Evolutionary conservation across 2,113 vertebrate genomes (phyloP).

Genomic region (Oryzias celebensis): DNA sequence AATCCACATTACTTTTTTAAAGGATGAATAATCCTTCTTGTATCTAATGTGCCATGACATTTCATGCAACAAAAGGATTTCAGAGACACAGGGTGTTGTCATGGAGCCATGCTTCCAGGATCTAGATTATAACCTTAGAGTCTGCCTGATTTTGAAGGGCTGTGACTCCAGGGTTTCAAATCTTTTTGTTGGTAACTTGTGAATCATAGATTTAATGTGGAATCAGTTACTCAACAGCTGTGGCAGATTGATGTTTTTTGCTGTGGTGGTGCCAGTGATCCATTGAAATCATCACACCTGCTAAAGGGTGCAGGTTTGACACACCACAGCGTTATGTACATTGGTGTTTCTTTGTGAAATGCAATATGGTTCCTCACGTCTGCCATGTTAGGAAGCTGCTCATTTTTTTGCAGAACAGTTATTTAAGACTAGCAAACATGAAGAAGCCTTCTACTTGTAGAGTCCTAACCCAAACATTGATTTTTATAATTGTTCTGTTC

Average conservation of each 20-base stretch:
- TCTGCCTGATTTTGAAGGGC: slow-evolving; percentile 54
- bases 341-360: slow-evolving; percentile 1
- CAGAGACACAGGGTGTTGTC: slow-evolving; percentile 64
- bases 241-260: slow-evolving; percentile 27
- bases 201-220: slow-evolving; percentile 18
- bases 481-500: too few relatives aligned
- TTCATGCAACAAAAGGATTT: slow-evolving; percentile 74
- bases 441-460: too few relatives aligned
- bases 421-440: too few relatives aligned
- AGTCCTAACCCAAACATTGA: too few relatives aligned
- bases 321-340: neutral
- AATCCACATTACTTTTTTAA: slow-evolving; percentile 33
- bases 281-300: slow-evolving; percentile 27
- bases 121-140: slow-evolving; percentile 63
- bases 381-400: too few relatives aligned
- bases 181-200: slow-evolving; percentile 11
- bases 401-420: too few relatives aligned
- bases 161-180: slow-evolving; percentile 16
- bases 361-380: too few relatives aligned
- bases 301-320: slow-evolving; percentile 5
- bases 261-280: slow-evolving; percentile 6
- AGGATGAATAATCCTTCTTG: slow-evolving; percentile 72
- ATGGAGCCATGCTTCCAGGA: slow-evolving; percentile 49
- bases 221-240: slow-evolving; percentile 1
- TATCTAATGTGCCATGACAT: slow-evolving; percentile 73